Base-by-base conservation (phyloP, 2,888 invertebrate species). In the Danaus chrysippus region DNA sequence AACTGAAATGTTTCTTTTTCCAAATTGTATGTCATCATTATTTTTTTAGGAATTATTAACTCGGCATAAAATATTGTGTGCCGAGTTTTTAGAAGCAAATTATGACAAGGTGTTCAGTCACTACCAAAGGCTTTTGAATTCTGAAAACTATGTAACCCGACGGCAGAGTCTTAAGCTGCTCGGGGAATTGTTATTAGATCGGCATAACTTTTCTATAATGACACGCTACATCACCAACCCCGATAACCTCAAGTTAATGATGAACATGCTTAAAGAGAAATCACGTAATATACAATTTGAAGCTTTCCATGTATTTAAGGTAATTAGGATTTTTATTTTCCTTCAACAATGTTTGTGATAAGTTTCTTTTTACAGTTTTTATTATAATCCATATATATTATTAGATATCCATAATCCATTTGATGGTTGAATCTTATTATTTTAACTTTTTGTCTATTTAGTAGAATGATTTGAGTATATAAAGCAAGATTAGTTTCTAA, bases 231-330 rank as follows among this genome's bases (percentile, higher is more conserved):
- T 99, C 92, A 98, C 98, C 78, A 99, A 99, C 91, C 99, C 99
- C 42, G 99, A 99, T 87, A 99, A 99, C 92, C 93, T 99, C 71
- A 99, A 99, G 89, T 93, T 99, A 73, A 99, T 99, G 99, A 99
- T 99, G 99, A 99, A 99, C 88, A 98, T 99, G 98, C 93, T 99
- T 82, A 97, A 98, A 92, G 99, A 99, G 86, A 98, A 99, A 87
- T 98, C 99, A 76, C 95, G 99, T 78, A 99, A 99, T 93, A 99
- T 99, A 82, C 99, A 99, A 91, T 99, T 99, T 92, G 99, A 99
- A 93, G 99, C 99, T 91, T 99, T 99, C 93, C 99, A 99, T 87
- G 99, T 99, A 78, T 99, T 99, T 93, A 99, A 99, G 96, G 98
- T 98, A 88, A 76, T 15, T 17, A 42, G 42, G 56, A 42, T 10